Evolutionary conservation across 2,888 invertebrate species (phyloP), one percentile per base, ranked within the genome.

Genomic region (Dolomedes plantarius): DNA sequence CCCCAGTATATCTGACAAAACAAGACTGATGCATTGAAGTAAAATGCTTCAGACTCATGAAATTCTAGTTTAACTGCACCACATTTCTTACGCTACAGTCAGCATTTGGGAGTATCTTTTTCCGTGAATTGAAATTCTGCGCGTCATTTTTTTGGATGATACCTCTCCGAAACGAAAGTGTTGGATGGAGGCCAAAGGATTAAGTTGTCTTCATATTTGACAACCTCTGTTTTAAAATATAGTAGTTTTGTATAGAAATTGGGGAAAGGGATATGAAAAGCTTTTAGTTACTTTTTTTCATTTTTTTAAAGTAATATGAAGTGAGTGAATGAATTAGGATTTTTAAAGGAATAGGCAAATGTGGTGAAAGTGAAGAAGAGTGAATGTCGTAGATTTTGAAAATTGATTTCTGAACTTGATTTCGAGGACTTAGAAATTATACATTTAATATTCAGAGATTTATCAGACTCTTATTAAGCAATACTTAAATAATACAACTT

Each of bases 161-260:
- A 46, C 16, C 46, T 46, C 46, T 16, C 36, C 46, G 9, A 65
- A 73, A 32, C 36, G 27, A 46, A 13, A 39, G 28, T 27, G 27
- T 62, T 81, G 81, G 81, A 74, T 31, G 41, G n/a, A 29, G n/a
- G 81, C 81, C 81, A 81, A 81, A 74, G 62, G 81, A 81, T 81
- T 81, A 81, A 68, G 39, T 75, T 81, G 74, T 81, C 81, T 56
- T 62, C 74, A 81, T 39, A 23, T 74, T 67, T 81, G 81, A 67
- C 74, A 81, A 56, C 68, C 28, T 19, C 16, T 39, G 67, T 81
- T 81, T 68, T 50, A 31, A 23, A 68, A 68, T 81, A 73, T 67
- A 32, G n/a, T 32, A 67, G 19, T n/a, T 67, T 32, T 28, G 29
- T 29, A 28, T 28, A 65, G 23, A 65, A 65, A 28, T 65, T 28